Evolutionary conservation across 2,888 invertebrate genomes (phyloP), one percentile per base, ranked within the genome.

Genomic region (Ophion costatus): DNA sequence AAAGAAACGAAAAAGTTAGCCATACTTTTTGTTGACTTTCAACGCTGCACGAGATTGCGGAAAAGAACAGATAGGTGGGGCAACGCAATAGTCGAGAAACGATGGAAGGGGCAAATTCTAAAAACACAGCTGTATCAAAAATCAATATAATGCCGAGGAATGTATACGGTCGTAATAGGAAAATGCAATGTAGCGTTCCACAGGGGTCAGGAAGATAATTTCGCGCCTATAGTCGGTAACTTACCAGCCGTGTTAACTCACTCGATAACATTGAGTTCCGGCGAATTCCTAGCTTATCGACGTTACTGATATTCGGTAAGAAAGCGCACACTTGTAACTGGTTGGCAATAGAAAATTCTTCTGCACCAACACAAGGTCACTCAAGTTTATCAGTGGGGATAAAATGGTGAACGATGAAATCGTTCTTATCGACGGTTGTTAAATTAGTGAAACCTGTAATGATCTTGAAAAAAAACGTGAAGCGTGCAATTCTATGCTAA

Each of bases 131-230:
- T 73, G 80, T 59, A 80, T 38, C 69, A 67, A 80, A 85, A 85
- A 85, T 85, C 85, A 85, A 85, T 85, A 85, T 73, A 80, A 59
- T 59, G 57, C 59, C 63, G 77, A 57, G 71, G 82, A 63, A 57
- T 77, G 63, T 57, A 56, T 45, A 74, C 56, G 57, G 67, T 29
- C 61, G 69, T 59, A 59, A 80, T 69, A 69, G 73, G 51, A 77
- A 82, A 80, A 74, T 59, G 59, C 24, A 29, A 73, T 20, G 45
- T 59, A 33, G 45, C 73, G 22, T 24, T 64, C 51, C 61, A 51
- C 79, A 71, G 45, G 75, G 59, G 33, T 33, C 38, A 64, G 45
- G 51, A 77, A 77, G 24, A 22, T 38, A 33, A 76, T 51, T 45
- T 5, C 10, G 9, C 6, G 22, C 29, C 14, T 4, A 0, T 20